phyloP scores from a whole-genome alignment of 1,140 invertebrate genomes.

The Asobara japonica region DNA sequence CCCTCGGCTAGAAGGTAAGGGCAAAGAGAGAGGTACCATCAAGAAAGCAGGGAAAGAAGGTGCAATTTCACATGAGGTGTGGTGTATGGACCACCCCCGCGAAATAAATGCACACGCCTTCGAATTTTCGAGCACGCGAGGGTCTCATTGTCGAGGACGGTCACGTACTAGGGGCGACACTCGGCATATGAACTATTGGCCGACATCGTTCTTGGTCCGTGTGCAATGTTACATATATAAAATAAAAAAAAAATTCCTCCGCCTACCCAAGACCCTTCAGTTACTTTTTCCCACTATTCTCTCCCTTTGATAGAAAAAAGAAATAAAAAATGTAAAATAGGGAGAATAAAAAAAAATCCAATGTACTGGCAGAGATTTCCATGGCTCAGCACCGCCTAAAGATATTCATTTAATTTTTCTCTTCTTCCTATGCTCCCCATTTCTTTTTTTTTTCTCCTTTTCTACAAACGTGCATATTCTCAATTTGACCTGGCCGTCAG shows the following conservation, averaged over 20 bases:
- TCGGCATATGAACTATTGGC: conserved; percentile 53
- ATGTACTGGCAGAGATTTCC: conserved; percentile 27
- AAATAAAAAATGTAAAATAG: neutral
- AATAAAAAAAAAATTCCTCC: conserved; percentile 4
- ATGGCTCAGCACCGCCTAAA: conserved; percentile 31
- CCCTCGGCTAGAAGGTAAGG: neutral
- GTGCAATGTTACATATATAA: neutral
- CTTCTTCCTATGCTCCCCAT: conserved; percentile 15
- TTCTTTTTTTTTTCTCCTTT: conserved; percentile 24
- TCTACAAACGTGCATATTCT: conserved; percentile 8
- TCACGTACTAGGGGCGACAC: conserved; percentile 48
- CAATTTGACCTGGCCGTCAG: conserved; percentile 11
- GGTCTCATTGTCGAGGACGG: conserved; percentile 44
- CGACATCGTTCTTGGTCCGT: conserved; percentile 42
- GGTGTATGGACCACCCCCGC: conserved; percentile 23
- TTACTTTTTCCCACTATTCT: neutral
- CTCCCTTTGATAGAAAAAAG: conserved; percentile 12
- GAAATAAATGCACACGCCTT: conserved; percentile 52
- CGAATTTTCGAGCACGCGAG: conserved; percentile 46
- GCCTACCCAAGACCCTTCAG: neutral
- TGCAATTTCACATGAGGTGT: conserved; percentile 42
- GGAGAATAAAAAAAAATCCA: neutral
- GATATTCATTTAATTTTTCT: conserved; percentile 31
- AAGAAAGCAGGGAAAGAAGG: conserved; percentile 24
- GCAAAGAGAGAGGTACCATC: neutral